These are phyloP conservation scores for Amazona ochrocephala DNA, from an alignment of 2,797 vertebrate genomes.

Conservation along the genomic window DNA sequence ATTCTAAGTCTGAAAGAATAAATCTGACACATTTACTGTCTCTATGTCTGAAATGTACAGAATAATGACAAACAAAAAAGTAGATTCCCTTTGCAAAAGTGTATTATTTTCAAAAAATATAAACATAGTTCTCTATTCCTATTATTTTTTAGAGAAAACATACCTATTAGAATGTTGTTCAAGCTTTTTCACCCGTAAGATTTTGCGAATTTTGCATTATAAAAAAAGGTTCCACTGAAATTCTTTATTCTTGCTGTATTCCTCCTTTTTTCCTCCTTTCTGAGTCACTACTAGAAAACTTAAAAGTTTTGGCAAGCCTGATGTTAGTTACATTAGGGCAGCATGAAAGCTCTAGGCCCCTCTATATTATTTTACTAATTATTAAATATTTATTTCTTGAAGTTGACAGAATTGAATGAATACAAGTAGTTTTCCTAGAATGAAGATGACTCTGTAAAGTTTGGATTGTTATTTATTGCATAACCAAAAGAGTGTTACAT, in stretches of 20 bases:
- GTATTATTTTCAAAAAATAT: not conserved
- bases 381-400: not conserved
- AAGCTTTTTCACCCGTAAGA: not conserved
- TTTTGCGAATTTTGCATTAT: not conserved
- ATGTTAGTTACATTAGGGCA: not conserved
- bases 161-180: not conserved
- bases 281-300: not conserved
- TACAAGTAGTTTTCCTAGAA: not conserved
- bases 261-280: not conserved
- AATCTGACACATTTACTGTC: not conserved
- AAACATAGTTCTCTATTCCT: not conserved
- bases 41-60: not conserved
- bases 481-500: not conserved
- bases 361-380: not conserved
- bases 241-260: not conserved
- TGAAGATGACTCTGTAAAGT: not conserved
- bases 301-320: not conserved
- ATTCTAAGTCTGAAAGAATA: not conserved
- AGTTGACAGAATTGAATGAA: not conserved
- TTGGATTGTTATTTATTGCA: not conserved
- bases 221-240: not conserved
- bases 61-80: not conserved
- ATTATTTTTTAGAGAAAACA: not conserved
- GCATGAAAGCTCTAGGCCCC: not conserved
- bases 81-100: not conserved